Evolutionary conservation across 2,888 invertebrate species (phyloP).

Genomic region (Acrocyrtus sp.): DNA sequence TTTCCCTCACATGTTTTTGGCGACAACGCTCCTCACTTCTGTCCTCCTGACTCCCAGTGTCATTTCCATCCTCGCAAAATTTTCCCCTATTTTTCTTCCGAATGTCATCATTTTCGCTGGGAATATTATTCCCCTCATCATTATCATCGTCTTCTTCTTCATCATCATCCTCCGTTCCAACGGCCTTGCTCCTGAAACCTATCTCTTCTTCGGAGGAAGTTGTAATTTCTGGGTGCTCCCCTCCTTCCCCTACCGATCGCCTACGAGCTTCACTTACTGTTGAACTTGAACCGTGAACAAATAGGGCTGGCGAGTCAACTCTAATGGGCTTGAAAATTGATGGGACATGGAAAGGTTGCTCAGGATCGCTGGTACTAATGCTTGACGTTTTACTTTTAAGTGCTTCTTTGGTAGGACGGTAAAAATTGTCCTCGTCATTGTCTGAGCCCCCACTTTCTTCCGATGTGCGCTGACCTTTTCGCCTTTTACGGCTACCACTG

Average conservation of each 20-base stretch:
- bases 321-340: conserved; percentile 60
- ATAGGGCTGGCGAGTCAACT: conserved; percentile 60
- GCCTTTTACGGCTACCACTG: conserved; percentile 40
- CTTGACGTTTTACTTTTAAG: conserved; percentile 47
- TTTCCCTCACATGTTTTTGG: conserved; percentile 6
- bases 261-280: conserved; percentile 31
- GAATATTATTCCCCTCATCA: conserved; percentile 10
- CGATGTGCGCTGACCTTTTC: conserved; percentile 46
- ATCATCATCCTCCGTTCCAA: conserved; percentile 43
- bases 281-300: conserved; percentile 43
- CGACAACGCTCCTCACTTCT: too few relatives aligned
- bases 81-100: conserved; percentile 27
- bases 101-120: conserved; percentile 39
- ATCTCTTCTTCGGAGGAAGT: conserved; percentile 55
- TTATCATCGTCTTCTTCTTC: conserved; percentile 16
- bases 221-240: conserved; percentile 22
- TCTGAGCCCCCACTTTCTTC: conserved; percentile 35
- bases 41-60: conserved; percentile 7
- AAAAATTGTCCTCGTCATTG: conserved; percentile 51
- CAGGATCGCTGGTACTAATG: conserved; percentile 46
- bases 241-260: conserved; percentile 8
- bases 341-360: conserved; percentile 55
- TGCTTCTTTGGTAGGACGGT: conserved; percentile 45
- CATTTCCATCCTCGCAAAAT: conserved; percentile 22
- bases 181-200: conserved; percentile 57